These are phyloP conservation scores for Cephus pulcher DNA, from an alignment of 2,888 invertebrate species.

Conservation along the genomic window DNA sequence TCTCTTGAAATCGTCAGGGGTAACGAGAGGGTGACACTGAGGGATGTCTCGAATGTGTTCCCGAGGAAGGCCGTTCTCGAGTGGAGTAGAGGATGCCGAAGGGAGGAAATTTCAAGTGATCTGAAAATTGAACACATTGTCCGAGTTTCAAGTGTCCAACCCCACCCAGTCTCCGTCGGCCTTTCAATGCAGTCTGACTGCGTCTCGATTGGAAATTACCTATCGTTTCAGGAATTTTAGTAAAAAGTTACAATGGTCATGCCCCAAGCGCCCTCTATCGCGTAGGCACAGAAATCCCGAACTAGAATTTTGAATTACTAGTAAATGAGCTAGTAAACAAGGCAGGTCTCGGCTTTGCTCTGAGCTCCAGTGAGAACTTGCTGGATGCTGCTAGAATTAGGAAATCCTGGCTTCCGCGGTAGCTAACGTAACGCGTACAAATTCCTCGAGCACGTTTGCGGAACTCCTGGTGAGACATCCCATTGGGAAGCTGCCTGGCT, in stretches of 20 bases:
- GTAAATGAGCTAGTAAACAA: neutral
- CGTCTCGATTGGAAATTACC: constrained; percentile 15
- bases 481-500: constrained; percentile 5
- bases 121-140: constrained; percentile 7
- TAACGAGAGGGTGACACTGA: neutral
- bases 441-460: constrained; percentile 4
- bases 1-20: neutral
- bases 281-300: neutral
- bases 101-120: constrained; percentile 11
- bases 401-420: neutral
- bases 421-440: constrained; percentile 1
- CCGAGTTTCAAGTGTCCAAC: constrained; percentile 8
- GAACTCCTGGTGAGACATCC: constrained; percentile 2
- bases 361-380: neutral
- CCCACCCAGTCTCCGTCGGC: neutral
- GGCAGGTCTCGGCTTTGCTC: neutral
- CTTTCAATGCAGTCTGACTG: neutral
- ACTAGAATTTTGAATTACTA: neutral
- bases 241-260: neutral
- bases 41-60: neutral
- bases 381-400: neutral
- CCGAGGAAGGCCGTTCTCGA: neutral
- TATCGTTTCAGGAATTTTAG: neutral
- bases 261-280: neutral
- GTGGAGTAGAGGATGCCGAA: neutral